These are phyloP conservation scores for Leptoteleia sp. DNA, from an alignment of 1,140 invertebrate species.

Conservation along the genomic window DNA sequence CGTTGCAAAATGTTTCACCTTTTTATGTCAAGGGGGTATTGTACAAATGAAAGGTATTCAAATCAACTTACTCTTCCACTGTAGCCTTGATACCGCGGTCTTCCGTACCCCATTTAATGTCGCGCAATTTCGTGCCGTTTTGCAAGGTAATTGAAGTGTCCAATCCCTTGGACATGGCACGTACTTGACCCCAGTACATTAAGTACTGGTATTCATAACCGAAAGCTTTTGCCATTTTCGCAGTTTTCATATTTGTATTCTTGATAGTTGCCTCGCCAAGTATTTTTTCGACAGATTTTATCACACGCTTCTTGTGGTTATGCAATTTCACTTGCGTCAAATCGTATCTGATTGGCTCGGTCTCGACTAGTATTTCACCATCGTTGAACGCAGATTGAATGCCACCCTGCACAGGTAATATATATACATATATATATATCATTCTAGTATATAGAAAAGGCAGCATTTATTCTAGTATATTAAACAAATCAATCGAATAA, in stretches of 20 bases:
- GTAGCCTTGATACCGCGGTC: slow-evolving; percentile 83
- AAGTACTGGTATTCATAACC: slow-evolving; percentile 86
- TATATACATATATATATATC: no score
- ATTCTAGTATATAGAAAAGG: no score
- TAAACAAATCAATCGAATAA: no score
- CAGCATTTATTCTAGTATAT: no score
- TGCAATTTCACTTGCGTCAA: slow-evolving; percentile 85
- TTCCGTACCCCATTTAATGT: slow-evolving; percentile 86
- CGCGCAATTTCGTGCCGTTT: slow-evolving; percentile 82
- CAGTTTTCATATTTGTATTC: slow-evolving; percentile 82
- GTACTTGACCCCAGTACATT: slow-evolving; percentile 89
- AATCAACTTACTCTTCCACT: slow-evolving; percentile 79
- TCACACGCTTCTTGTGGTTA: slow-evolving; percentile 81
- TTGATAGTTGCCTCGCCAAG: slow-evolving; percentile 84
- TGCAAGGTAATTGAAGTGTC: slow-evolving; percentile 85
- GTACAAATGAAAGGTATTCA: slow-evolving; percentile 11
- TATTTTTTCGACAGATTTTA: slow-evolving; percentile 80
- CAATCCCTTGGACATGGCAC: slow-evolving; percentile 87
- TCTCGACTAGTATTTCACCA: slow-evolving; percentile 89
- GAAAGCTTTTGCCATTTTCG: slow-evolving; percentile 85
- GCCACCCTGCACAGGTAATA: slow-evolving; percentile 78
- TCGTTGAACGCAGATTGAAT: slow-evolving; percentile 82
- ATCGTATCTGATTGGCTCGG: slow-evolving; percentile 88
- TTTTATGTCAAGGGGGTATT: no score
- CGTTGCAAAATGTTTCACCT: no score